phyloP scores from a whole-genome alignment of 1,140 invertebrate species.

The Periplaneta americana region DNA sequence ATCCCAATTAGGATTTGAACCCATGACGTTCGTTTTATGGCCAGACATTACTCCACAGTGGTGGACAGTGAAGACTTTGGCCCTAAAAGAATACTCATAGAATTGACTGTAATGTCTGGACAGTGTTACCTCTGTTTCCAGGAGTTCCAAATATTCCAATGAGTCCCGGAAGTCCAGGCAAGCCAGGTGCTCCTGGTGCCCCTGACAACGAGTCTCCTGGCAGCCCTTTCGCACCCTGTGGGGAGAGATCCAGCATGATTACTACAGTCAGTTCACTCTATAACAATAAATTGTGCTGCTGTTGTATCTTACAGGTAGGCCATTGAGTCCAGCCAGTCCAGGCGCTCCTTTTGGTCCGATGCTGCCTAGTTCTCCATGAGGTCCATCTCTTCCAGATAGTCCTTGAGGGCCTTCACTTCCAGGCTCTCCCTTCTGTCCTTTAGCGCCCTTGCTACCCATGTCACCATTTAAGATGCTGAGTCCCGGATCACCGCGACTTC shows the following conservation, averaged over 20 bases:
- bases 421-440: constrained; percentile 29
- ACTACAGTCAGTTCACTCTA: not conserved
- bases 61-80: too few species aligned
- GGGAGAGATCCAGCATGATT: not conserved
- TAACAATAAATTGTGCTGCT: too few species aligned
- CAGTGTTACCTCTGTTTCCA: not conserved
- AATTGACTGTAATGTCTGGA: not conserved
- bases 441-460: constrained; percentile 22
- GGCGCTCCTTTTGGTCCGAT: constrained; percentile 30
- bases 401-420: constrained; percentile 30
- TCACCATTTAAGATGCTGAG: constrained; percentile 27
- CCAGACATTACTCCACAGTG: too few species aligned
- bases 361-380: constrained; percentile 25
- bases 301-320: constrained; percentile 19
- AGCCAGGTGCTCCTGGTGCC: constrained; percentile 8
- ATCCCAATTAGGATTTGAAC: too few species aligned
- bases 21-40: too few species aligned
- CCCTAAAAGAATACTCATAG: too few species aligned
- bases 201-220: constrained; percentile 24
- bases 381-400: constrained; percentile 24
- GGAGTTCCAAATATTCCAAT: not conserved
- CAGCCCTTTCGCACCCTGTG: constrained; percentile 20
- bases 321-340: constrained; percentile 28
- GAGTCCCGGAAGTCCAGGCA: constrained; percentile 3
- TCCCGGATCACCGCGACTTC: constrained; percentile 31